Evolutionary conservation across 2,113 vertebrate species (phyloP).

Genomic region (Hemichromis elongatus): DNA sequence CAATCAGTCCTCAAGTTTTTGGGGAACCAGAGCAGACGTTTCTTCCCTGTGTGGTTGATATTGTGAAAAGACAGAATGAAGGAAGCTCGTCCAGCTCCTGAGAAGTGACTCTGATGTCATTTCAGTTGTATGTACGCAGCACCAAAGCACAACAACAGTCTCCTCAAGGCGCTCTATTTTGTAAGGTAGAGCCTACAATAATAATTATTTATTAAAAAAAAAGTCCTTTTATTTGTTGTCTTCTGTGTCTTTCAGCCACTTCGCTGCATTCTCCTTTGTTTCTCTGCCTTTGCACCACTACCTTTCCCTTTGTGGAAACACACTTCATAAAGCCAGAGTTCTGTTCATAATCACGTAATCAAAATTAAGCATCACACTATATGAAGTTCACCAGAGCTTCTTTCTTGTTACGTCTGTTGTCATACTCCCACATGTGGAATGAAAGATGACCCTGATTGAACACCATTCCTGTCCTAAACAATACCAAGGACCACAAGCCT

Average conservation of each 20-base stretch:
- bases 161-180: not conserved
- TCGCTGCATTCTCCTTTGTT: not conserved
- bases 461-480: not conserved
- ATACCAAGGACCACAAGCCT: not conserved
- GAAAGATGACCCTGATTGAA: fast-evolving
- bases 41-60: not conserved
- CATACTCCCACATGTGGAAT: too few species aligned
- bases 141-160: fast-evolving
- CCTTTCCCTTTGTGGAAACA: not conserved
- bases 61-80: not conserved
- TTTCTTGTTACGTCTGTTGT: not conserved
- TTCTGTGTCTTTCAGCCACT: not conserved
- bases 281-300: not conserved
- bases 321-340: not conserved
- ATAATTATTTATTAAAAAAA: too few species aligned
- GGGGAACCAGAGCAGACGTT: fast-evolving
- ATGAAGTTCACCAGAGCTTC: not conserved
- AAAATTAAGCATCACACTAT: not conserved
- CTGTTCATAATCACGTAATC: not conserved
- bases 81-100: not conserved
- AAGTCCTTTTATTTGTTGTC: too few species aligned
- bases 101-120: not conserved
- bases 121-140: not conserved
- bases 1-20: not conserved
- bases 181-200: not conserved